A percentile compares a stretch with the other conserved stretches of the same genome.
Evolutionary conservation across 2,113 vertebrate genomes (phyloP).

Genomic region (Ariopsis seemanni): DNA sequence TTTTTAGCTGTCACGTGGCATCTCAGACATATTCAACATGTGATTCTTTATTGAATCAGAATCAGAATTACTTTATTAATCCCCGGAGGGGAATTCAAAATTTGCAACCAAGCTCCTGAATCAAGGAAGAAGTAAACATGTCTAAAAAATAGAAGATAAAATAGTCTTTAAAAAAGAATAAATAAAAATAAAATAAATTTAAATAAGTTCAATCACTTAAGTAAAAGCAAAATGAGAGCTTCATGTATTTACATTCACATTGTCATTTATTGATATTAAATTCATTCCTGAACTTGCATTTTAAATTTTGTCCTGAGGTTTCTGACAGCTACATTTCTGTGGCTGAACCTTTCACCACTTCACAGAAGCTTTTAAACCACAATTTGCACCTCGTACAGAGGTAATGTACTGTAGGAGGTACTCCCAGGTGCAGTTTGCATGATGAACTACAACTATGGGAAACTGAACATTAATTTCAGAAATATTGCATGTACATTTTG

Average conservation of each 20-base stretch:
- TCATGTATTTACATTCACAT: background rate
- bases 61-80: too few relatives aligned
- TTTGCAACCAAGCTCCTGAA: too few relatives aligned
- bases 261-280: background rate
- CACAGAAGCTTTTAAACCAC: background rate
- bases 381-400: background rate
- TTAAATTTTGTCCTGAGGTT: background rate
- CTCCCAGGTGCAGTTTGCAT: background rate
- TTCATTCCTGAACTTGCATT: background rate
- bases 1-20: background rate
- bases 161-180: too few relatives aligned
- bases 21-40: background rate
- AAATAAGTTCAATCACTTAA: too few relatives aligned
- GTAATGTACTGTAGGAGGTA: conserved; percentile 7
- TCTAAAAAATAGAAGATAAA: too few relatives aligned
- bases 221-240: too few relatives aligned
- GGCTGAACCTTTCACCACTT: background rate
- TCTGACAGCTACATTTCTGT: background rate
- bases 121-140: too few relatives aligned
- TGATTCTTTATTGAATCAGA: background rate
- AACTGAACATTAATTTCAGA: conserved; percentile 16
- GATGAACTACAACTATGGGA: background rate
- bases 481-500: background rate
- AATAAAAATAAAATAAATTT: too few relatives aligned
- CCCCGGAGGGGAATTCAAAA: too few relatives aligned